These are phyloP conservation scores for Tetramorium bicarinatum DNA, from an alignment of 2,888 invertebrate species.

Conservation along the genomic window DNA sequence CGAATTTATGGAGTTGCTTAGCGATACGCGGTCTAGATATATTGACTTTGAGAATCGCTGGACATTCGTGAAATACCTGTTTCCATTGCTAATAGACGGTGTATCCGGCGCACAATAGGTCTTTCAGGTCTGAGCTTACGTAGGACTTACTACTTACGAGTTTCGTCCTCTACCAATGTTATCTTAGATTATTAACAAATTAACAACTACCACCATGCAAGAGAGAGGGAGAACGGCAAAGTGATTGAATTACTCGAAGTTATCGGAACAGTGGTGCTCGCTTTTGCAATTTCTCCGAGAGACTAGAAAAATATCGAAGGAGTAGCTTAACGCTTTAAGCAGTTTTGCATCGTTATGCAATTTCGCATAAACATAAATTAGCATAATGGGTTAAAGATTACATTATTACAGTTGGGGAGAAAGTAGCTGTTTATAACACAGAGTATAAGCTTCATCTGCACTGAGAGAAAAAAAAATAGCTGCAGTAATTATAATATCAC, in stretches of 20 bases:
- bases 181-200: slow-evolving; percentile 13
- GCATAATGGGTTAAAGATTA: background rate
- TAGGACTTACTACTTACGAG: slow-evolving; percentile 7
- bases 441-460: background rate
- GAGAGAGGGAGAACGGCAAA: background rate
- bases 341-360: background rate
- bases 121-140: slow-evolving; percentile 21
- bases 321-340: background rate
- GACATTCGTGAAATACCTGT: slow-evolving; percentile 40
- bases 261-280: background rate
- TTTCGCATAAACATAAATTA: slow-evolving; percentile 10
- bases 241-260: background rate
- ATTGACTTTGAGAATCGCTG: slow-evolving; percentile 67
- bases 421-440: background rate
- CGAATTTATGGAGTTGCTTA: slow-evolving; percentile 72
- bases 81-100: slow-evolving; percentile 54
- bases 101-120: slow-evolving; percentile 9
- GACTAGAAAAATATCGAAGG: background rate
- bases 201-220: background rate
- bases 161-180: slow-evolving; percentile 25
- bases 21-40: slow-evolving; percentile 6
- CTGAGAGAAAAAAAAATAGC: no score
- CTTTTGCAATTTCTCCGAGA: background rate
- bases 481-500: no score
- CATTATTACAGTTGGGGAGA: background rate